Percentiles rank a stretch among this genome's conserved stretches.
Conservation (phyloP, 2,797 vertebrate species). For the Pangasius djambal region DNA sequence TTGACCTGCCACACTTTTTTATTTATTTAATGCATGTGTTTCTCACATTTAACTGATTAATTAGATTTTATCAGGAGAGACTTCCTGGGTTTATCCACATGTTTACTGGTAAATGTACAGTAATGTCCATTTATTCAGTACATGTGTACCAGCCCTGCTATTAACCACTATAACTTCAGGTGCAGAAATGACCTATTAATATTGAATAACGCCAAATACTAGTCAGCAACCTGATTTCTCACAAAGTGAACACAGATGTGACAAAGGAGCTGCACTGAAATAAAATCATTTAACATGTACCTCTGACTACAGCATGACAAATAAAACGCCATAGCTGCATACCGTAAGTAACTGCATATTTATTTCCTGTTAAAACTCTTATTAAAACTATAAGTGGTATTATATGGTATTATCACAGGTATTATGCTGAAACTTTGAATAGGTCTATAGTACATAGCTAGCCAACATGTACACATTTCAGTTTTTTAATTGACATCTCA, state of each 20-base stretch:
- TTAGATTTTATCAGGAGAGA: background rate
- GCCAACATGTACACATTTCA: background rate
- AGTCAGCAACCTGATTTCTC: background rate
- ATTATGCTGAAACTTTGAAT: background rate
- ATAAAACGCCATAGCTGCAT: no score
- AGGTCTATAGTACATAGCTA: background rate
- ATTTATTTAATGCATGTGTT: constrained; percentile 39
- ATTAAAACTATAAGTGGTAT: background rate
- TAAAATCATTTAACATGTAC: background rate
- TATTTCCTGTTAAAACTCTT: background rate
- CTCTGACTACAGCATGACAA: background rate
- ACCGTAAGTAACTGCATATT: background rate
- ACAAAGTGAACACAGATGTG: background rate
- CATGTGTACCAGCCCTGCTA: background rate
- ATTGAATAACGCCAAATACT: background rate
- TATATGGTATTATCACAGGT: background rate
- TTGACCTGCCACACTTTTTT: constrained; percentile 34
- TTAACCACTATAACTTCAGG: constrained; percentile 1
- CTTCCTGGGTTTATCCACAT: constrained; percentile 35
- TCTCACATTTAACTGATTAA: background rate
- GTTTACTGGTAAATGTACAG: background rate
- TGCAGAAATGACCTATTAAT: background rate
- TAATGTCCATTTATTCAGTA: background rate
- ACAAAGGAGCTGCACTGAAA: background rate
- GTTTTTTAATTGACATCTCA: background rate